Evolutionary conservation across 2,113 vertebrate species (phyloP), one percentile per base, ranked within the genome.

Genomic region (Grallaria varia): DNA sequence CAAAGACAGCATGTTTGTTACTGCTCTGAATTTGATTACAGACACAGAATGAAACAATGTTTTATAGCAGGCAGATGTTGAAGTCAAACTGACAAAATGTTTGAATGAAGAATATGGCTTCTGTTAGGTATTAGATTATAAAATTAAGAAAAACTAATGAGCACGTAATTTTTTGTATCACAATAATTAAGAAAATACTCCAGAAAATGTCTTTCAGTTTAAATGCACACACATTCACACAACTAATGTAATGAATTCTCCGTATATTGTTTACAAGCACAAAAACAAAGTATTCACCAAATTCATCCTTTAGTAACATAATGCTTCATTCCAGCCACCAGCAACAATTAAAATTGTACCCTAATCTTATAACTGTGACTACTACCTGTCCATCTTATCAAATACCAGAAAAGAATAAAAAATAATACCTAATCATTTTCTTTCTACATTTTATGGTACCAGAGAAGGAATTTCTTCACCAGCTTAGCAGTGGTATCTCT

Each of bases 41-140:
- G 81, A 71, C 5, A 5, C 59, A 60, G 68, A 96, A 89, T 39
- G 74, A 96, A 96, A 60, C 69, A 72, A 62, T 28, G 31, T 84
- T 97, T 95, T 95, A 97, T 89, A 93, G 76, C 39, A 92, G 96
- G 37, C 92, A 97, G 96, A 97, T 96, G 94, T 39, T 75, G 35
- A 94, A 94, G 56, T 69, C 82, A 92, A 85, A 71, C 37, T 91
- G 90, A 94, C 69, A 95, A 90, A 84, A 92, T 40, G n/a, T 85
- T 84, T 86, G 71, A 94, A 93, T 96, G 44, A 87, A 91, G 69
- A 93, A 92, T 64, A 86, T 42, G 55, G 55, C 33, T 89, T 96
- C 64, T 89, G 42, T 63, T 87, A 93, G 85, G 35, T 69, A 84
- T 82, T 63, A 50, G 20, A 63, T 35, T 82, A 69, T 69, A 80